Conservation (phyloP, 2,888 invertebrate species). For the Trissoscelio sp. region DNA sequence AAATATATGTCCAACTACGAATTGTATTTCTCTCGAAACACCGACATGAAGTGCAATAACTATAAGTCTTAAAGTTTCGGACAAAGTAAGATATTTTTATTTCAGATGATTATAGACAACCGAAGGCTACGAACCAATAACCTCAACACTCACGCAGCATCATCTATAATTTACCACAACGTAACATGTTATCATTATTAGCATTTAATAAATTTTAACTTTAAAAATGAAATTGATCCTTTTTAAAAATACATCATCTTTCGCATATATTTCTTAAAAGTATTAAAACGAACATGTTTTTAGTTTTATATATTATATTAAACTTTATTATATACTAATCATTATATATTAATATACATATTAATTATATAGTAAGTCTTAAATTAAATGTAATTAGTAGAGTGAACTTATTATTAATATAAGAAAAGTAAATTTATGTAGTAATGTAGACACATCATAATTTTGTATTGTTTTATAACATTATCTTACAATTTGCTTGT, state of each 20-base stretch:
- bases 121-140: constrained; percentile 41
- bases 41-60: constrained; percentile 11
- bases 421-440: too few species aligned
- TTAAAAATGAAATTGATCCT: not conserved
- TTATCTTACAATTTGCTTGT: too few species aligned
- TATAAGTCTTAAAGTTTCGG: constrained; percentile 18
- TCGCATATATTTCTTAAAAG: not conserved
- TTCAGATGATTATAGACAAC: constrained; percentile 46
- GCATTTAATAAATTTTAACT: constrained; percentile 25
- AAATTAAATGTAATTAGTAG: too few species aligned
- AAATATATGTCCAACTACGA: constrained; percentile 1
- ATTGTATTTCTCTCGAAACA: constrained; percentile 11
- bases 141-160: constrained; percentile 39
- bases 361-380: too few species aligned
- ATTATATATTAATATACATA: too few species aligned
- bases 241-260: not conserved
- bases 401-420: too few species aligned
- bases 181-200: constrained; percentile 40
- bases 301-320: too few species aligned
- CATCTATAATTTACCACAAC: constrained; percentile 35
- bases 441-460: too few species aligned
- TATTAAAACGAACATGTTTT: not conserved
- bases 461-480: too few species aligned
- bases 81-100: constrained; percentile 39
- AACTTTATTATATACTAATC: too few species aligned